A percentile compares a stretch with the other conserved stretches of the same genome.
Conservation (phyloP, 2,888 invertebrate species). For the Chelonus formosanus region DNA sequence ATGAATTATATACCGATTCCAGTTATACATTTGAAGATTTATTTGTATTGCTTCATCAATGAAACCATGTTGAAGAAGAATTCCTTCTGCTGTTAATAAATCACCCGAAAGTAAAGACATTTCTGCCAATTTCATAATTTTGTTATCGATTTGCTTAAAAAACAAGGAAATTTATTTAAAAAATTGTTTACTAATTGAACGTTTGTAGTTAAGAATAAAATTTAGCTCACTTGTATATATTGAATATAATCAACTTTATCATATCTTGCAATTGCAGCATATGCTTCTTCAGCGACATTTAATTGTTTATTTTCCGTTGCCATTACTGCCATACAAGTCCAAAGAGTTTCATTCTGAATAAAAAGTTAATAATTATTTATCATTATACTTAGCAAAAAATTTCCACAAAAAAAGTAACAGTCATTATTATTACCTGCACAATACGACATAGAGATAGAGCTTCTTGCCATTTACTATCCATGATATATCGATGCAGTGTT, state of each 20-base stretch:
- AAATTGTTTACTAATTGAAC: no score
- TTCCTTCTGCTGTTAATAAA: slow-evolving; percentile 75
- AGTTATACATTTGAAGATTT: slow-evolving; percentile 76
- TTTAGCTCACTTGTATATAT: slow-evolving; percentile 68
- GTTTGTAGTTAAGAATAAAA: no score
- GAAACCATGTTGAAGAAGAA: slow-evolving; percentile 74
- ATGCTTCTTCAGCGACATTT: slow-evolving; percentile 93
- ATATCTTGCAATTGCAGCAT: slow-evolving; percentile 86
- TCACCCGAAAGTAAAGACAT: slow-evolving; percentile 76
- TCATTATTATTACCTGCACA: slow-evolving; percentile 67
- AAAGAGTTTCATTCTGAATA: slow-evolving; percentile 73
- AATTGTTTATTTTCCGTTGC: slow-evolving; percentile 87
- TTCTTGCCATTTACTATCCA: slow-evolving; percentile 83
- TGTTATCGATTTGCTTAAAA: slow-evolving; percentile 62
- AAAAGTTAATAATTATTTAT: no score
- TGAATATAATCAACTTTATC: slow-evolving; percentile 89
- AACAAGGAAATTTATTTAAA: no score
- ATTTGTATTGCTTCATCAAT: slow-evolving; percentile 77
- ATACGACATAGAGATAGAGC: slow-evolving; percentile 82
- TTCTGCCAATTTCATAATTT: slow-evolving; percentile 72
- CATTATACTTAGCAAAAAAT: background rate
- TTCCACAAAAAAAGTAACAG: slow-evolving; percentile 12
- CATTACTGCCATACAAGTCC: slow-evolving; percentile 94
- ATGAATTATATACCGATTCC: slow-evolving; percentile 67
- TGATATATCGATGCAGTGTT: slow-evolving; percentile 73